Evolutionary conservation across 2,888 invertebrate species (phyloP).

Genomic region (Osmoderma eremita): DNA sequence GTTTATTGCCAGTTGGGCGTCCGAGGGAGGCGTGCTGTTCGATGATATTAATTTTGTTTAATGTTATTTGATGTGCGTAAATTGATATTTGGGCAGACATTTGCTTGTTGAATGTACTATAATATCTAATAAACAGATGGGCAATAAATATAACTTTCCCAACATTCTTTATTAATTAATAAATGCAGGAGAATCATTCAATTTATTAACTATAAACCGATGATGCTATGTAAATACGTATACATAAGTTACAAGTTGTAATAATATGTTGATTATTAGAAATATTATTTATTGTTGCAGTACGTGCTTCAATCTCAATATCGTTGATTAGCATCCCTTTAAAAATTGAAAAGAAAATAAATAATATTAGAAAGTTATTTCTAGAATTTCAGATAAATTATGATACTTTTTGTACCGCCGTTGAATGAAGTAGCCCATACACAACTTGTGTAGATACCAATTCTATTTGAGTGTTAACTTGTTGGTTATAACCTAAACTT

Average conservation of each 20-base stretch:
- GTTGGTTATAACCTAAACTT: slow-evolving; percentile 21
- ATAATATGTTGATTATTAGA: slow-evolving; percentile 2
- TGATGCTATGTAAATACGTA: too few relatives aligned
- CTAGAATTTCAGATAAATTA: slow-evolving; percentile 16
- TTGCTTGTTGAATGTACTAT: slow-evolving; percentile 1
- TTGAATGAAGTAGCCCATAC: slow-evolving; percentile 4
- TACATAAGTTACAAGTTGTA: too few relatives aligned
- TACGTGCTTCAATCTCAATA: slow-evolving; percentile 1
- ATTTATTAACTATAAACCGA: too few relatives aligned
- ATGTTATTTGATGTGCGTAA: slow-evolving; percentile 19
- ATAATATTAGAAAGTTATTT: slow-evolving; percentile 27
- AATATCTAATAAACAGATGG: too few relatives aligned
- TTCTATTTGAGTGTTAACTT: slow-evolving; percentile 26
- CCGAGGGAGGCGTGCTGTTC: background rate
- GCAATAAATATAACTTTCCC: too few relatives aligned
- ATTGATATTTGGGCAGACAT: slow-evolving; percentile 18
- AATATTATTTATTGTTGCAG: background rate
- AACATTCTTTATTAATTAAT: too few relatives aligned
- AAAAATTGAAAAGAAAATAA: slow-evolving; percentile 31
- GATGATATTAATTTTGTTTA: slow-evolving; percentile 14
- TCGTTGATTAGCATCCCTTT: slow-evolving; percentile 24
- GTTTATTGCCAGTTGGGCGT: slow-evolving; percentile 4
- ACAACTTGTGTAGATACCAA: background rate
- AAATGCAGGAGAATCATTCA: too few relatives aligned
- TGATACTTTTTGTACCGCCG: background rate